Evolutionary conservation across 2,888 invertebrate genomes (phyloP), one percentile per base, ranked within the genome.

Genomic region (Phaonia tiefii): DNA sequence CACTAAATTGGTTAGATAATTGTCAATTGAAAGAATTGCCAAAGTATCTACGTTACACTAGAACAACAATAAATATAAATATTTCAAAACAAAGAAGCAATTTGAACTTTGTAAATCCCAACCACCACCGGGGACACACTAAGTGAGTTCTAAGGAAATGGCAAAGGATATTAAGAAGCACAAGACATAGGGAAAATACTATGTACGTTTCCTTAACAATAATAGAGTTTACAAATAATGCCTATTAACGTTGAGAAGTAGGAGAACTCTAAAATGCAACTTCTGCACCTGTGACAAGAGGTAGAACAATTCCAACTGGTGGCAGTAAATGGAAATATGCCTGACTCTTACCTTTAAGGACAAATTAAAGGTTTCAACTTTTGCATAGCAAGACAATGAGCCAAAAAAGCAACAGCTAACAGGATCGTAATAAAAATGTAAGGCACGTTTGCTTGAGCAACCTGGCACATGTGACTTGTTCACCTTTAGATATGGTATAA

Each of bases 351-450:
- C 73, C 78, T 70, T 46, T 46, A 69, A 63, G 69, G 65, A 78
- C 81, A 78, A 78, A 78, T 81, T 81, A 81, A 70, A 71, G 51
- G 15, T 70, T 63, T 67, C 67, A 46, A 20, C 46, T 49, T 46
- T 46, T 3, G 46, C 46, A 67, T 22, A 13, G 46, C 17, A 22
- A 44, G 51, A 26, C 51, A 31, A 51, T 51, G 26, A 67, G 72
- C 44, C 60, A 46, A 58, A 80, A 51, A 22, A 46, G 26, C n/a
- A 58, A 46, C 17, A 70, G 10, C n/a, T 26, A 70, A 51, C 49
- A 49, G 49, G 37, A 22, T n/a, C 67, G 60, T 54, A 88, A 89
- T 88, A 88, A 89, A 88, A 88, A 88, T 88, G 89, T 88, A 86
- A 87, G 86, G 88, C 89, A 88, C 88, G 88, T 88, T 79, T 73